Evolutionary conservation across 2,113 vertebrate species (phyloP).

Genomic region (Delphinapterus leucas): DNA sequence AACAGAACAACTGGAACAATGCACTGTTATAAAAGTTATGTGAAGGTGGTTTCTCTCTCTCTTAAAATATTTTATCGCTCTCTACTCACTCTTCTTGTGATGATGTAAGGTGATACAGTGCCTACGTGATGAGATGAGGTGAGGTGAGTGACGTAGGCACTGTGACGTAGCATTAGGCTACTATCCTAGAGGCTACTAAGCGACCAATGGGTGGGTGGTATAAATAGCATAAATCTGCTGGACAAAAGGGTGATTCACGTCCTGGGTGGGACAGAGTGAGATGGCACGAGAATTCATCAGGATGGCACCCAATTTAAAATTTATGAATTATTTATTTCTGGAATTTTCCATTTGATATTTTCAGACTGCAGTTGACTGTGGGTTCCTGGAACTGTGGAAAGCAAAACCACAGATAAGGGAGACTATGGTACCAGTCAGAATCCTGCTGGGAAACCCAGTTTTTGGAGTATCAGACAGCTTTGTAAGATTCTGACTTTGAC

Average conservation of each 20-base stretch:
- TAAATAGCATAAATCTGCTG: neutral
- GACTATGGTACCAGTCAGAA: neutral
- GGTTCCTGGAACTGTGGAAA: neutral
- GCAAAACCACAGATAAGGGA: neutral
- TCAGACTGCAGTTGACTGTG: neutral
- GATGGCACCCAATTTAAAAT: neutral
- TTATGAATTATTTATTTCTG: neutral
- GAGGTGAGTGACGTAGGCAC: neutral
- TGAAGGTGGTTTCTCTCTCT: neutral
- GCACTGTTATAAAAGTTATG: neutral
- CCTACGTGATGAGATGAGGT: neutral
- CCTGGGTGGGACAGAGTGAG: neutral
- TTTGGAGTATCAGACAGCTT: neutral
- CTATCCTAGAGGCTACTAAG: neutral
- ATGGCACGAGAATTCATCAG: neutral
- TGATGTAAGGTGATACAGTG: neutral
- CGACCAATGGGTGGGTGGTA: neutral
- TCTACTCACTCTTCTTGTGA: neutral
- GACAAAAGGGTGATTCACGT: neutral
- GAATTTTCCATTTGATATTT: neutral
- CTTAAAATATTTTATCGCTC: neutral
- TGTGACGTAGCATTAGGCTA: neutral
- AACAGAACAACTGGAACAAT: neutral
- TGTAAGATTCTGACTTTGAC: constrained; percentile 4
- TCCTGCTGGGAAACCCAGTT: neutral